Base-by-base conservation (phyloP, 2,113 vertebrate genomes). In the Chelonoidis abingdonii region DNA sequence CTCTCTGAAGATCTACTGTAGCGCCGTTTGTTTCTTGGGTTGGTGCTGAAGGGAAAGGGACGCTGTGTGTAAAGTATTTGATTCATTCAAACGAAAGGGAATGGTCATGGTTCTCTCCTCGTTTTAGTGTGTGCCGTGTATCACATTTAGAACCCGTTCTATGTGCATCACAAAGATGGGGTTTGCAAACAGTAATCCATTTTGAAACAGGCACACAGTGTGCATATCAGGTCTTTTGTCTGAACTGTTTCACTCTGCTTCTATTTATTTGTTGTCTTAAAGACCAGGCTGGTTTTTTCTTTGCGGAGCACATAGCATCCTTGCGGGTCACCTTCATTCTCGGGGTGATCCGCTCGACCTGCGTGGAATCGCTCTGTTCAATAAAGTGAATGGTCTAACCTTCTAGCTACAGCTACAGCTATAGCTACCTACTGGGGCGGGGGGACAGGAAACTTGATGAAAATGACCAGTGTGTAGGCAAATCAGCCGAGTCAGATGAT, bases 271-370 rank as follows among this genome's bases (percentile, higher is more conserved):
- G 35, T 69, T 69, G 65, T 10, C n/a, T 72, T 10, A 9, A 17
- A 13, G 29, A 38, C 56, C 21, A 17, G 5, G 19, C 41, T 79
- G 82, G 10, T 9, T 78, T 50, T 62, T 9, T 52, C 83, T 50
- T 75, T 47, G 24, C 22, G 27, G 91, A 78, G 79, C 90, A 59
- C 91, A 76, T 44, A 82, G 50, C 38, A 75, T 54, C 54, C 81
- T 54, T 90, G 89, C 49, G 76, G 84, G 83, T 97, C 96, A 94
- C 94, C 95, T 90, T 88, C 92, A 95, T 91, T 92, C 92, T 92
- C 90, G 59, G 80, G 88, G 82, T 57, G 80, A 88, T 90, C 83
- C 53, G 44, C 35, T 87, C 87, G 49, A 56, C 84, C 54, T 78
- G 86, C 84, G 88, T 69, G 54, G 76, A 76, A 69, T 50, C 84